Evolutionary conservation across 2,797 vertebrate genomes (phyloP).

Genomic region (Delichon dasypus): DNA sequence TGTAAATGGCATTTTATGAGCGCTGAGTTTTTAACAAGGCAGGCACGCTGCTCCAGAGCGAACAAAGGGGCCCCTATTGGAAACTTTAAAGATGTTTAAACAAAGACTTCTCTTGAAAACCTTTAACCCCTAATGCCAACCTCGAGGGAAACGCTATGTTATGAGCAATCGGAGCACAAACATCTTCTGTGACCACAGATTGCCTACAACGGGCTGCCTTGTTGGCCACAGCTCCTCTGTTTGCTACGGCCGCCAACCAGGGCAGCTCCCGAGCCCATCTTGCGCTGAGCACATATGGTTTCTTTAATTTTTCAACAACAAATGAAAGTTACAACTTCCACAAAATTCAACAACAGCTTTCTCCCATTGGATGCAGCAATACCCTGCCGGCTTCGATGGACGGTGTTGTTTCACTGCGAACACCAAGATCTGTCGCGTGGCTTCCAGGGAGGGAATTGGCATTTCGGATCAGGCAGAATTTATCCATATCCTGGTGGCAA

Average conservation of each 20-base stretch:
- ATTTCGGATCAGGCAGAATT: neutral
- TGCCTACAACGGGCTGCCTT: slow-evolving; percentile 5
- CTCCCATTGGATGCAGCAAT: neutral
- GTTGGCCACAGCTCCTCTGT: neutral
- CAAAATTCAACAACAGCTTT: neutral
- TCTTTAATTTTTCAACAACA: neutral
- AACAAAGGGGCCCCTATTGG: slow-evolving; percentile 64
- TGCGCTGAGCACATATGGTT: neutral
- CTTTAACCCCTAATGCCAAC: slow-evolving; percentile 58
- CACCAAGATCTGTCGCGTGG: neutral
- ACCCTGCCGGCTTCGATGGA: neutral
- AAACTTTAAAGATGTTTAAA: slow-evolving; percentile 54
- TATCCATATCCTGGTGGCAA: neutral
- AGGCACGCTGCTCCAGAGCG: neutral
- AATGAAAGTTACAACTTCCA: neutral
- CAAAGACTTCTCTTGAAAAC: slow-evolving; percentile 67
- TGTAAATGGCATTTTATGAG: slow-evolving; percentile 65
- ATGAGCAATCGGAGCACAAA: slow-evolving; percentile 27
- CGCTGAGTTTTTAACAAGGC: slow-evolving; percentile 19
- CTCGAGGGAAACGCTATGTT: slow-evolving; percentile 42
- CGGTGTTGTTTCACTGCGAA: neutral
- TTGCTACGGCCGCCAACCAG: rapidly evolving
- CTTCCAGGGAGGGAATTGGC: slow-evolving; percentile 12
- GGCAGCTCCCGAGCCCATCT: neutral
- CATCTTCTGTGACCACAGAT: neutral